A percentile compares a stretch with the other conserved stretches of the same genome.
Evolutionary conservation across 1,140 invertebrate species (phyloP).

Genomic region (Atta colombica): DNA sequence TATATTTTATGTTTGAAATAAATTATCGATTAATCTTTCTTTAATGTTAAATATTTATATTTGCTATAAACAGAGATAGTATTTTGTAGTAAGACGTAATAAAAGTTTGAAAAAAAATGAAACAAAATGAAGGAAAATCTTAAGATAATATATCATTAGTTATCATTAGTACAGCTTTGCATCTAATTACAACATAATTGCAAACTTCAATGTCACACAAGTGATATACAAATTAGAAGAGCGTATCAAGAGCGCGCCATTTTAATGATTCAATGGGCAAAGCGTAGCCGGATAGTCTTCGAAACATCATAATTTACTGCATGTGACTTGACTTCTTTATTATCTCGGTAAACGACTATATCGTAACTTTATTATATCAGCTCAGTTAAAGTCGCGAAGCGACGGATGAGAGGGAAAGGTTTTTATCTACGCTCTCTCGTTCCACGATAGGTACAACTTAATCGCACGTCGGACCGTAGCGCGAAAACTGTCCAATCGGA

Average conservation of each 20-base stretch:
- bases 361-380: constrained; percentile 39
- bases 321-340: constrained; percentile 50
- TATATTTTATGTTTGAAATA: not conserved
- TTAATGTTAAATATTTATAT: not conserved
- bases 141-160: not conserved
- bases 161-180: not conserved
- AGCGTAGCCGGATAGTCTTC: constrained; percentile 24
- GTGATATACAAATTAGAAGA: constrained; percentile 40
- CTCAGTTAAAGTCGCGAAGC: constrained; percentile 33
- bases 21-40: not conserved
- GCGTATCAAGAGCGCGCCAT: not conserved
- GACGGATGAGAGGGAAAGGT: constrained; percentile 1
- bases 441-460: constrained; percentile 54
- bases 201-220: constrained; percentile 4
- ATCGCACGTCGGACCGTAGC: constrained; percentile 42
- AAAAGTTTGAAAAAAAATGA: not conserved
- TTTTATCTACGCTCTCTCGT: constrained; percentile 43
- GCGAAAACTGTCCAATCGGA: constrained; percentile 51
- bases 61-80: not conserved
- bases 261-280: constrained; percentile 44
- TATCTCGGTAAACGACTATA: constrained; percentile 4
- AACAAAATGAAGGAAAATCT: not conserved
- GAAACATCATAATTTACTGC: constrained; percentile 57
- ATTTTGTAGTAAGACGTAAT: not conserved
- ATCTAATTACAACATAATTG: constrained; percentile 31